Conservation (phyloP, 2,888 invertebrate species). For the Psococerastis gibbosa region DNA sequence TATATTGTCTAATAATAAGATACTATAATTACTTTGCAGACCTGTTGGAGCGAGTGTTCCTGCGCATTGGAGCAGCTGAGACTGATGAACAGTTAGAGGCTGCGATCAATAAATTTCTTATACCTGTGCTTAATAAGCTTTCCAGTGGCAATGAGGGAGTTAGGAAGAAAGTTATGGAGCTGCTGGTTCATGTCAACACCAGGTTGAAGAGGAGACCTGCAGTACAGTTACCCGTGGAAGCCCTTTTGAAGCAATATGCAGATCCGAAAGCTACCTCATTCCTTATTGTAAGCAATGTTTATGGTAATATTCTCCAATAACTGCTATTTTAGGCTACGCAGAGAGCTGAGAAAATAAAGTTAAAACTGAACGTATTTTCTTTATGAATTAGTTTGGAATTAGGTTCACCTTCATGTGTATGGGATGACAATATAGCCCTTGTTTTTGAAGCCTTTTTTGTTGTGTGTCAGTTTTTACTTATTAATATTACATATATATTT, state of each 20-base stretch:
- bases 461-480: too few relatives aligned
- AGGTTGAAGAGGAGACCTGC: slow-evolving; percentile 64
- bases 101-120: slow-evolving; percentile 60
- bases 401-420: too few relatives aligned
- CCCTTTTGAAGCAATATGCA: slow-evolving; percentile 59
- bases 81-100: slow-evolving; percentile 74
- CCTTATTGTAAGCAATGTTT: slow-evolving; percentile 59
- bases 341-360: too few relatives aligned
- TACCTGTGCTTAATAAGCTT: slow-evolving; percentile 77
- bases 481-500: too few relatives aligned
- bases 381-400: too few relatives aligned
- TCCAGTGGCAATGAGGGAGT: slow-evolving; percentile 75
- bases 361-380: too few relatives aligned
- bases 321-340: too few relatives aligned
- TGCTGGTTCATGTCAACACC: slow-evolving; percentile 80
- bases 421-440: too few relatives aligned
- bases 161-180: slow-evolving; percentile 65
- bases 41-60: slow-evolving; percentile 71
- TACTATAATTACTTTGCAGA: slow-evolving; percentile 44
- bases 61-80: slow-evolving; percentile 74
- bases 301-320: too few relatives aligned
- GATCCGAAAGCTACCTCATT: slow-evolving; percentile 57
- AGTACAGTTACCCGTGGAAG: slow-evolving; percentile 72
- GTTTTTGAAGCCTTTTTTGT: too few relatives aligned
- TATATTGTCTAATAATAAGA: neutral